These are phyloP conservation scores for Rhinogobio ventralis DNA, from an alignment of 2,797 vertebrate species.

Conservation along the genomic window DNA sequence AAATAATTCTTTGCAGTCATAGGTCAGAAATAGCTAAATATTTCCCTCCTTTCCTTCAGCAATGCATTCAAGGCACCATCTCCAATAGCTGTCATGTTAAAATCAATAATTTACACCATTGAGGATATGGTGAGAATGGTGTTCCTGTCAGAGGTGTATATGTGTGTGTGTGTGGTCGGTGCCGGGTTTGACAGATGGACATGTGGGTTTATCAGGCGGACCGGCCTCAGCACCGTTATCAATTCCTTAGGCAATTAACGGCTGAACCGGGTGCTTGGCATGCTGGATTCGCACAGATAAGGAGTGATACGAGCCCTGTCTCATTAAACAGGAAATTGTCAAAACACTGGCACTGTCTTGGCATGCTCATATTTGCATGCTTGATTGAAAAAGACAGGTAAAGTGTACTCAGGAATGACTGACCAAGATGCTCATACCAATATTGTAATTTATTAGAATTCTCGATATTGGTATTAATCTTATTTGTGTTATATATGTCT, in stretches of 20 bases:
- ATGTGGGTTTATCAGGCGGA: constrained; percentile 73
- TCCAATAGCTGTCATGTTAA: constrained; percentile 74
- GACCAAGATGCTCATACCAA: not conserved
- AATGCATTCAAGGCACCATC: constrained; percentile 66
- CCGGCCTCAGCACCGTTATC: constrained; percentile 67
- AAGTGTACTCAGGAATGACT: constrained; percentile 31
- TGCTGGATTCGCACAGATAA: constrained; percentile 69
- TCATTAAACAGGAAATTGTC: constrained; percentile 69
- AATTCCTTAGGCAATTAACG: constrained; percentile 76
- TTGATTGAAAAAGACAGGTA: constrained; percentile 32
- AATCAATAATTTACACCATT: constrained; percentile 79
- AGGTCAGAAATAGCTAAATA: constrained; percentile 70
- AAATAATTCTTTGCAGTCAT: constrained; percentile 62
- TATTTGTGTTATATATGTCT: not conserved
- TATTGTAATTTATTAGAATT: constrained; percentile 5
- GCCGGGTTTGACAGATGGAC: constrained; percentile 66
- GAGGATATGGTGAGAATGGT: constrained; percentile 54
- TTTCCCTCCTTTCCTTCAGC: constrained; percentile 65
- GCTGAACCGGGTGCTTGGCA: constrained; percentile 66
- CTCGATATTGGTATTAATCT: not conserved
- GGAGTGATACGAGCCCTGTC: constrained; percentile 63
- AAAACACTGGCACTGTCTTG: constrained; percentile 55
- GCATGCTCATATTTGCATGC: constrained; percentile 38
- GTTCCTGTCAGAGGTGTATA: constrained; percentile 49
- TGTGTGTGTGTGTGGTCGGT: constrained; percentile 52